phyloP scores from a whole-genome alignment of 2,113 vertebrate species.

The Panthera uncia region DNA sequence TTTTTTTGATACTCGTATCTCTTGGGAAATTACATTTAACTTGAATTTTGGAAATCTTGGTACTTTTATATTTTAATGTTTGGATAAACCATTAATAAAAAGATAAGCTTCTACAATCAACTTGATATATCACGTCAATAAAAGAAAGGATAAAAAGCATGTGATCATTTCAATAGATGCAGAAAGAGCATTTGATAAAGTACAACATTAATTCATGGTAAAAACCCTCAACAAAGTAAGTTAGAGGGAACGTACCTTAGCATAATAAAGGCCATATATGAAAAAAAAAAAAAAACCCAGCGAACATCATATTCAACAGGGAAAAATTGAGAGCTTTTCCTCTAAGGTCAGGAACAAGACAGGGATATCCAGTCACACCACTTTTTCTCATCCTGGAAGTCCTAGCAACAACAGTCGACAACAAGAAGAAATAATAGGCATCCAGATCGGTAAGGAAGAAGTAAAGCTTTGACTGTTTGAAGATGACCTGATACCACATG shows the following conservation, averaged over 20 bases:
- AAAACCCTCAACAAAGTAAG: background rate
- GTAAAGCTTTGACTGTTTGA: background rate
- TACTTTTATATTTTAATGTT: slow-evolving; percentile 19
- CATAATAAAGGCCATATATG: background rate
- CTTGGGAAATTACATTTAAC: background rate
- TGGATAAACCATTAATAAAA: background rate
- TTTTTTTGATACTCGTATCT: background rate
- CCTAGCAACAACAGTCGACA: background rate
- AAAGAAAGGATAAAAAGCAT: background rate
- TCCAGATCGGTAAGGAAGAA: background rate
- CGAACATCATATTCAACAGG: background rate
- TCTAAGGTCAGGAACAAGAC: background rate
- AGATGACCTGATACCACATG: background rate
- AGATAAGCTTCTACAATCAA: background rate
- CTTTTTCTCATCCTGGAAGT: background rate
- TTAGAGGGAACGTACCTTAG: background rate
- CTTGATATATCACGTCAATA: background rate
- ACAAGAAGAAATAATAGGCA: background rate
- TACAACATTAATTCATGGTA: background rate
- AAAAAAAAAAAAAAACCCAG: background rate
- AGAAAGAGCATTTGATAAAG: background rate
- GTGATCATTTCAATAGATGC: background rate
- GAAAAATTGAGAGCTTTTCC: background rate
- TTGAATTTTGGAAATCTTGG: background rate
- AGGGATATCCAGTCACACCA: background rate